These are phyloP conservation scores for Typhlomys cinereus DNA, from an alignment of 2,113 vertebrate species.

Conservation along the genomic window DNA sequence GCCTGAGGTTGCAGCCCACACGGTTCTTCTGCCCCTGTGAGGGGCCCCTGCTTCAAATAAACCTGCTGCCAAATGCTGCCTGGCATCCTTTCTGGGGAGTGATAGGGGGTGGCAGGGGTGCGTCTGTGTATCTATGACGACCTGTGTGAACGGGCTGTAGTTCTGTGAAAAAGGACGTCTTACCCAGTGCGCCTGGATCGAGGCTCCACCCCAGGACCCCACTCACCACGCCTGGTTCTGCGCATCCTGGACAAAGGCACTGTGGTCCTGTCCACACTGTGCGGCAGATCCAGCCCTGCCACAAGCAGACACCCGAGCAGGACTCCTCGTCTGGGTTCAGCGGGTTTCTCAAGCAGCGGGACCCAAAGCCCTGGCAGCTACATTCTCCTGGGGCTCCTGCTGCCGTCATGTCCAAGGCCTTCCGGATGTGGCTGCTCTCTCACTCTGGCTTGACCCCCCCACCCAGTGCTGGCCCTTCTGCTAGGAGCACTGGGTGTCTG, in stretches of 20 bases:
- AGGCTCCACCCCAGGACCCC: neutral
- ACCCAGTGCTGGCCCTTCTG: too few species aligned
- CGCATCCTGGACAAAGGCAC: neutral
- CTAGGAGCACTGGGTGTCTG: rapidly evolving
- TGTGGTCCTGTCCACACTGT: neutral
- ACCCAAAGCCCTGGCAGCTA: rapidly evolving
- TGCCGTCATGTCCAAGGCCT: neutral
- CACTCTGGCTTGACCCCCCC: rapidly evolving
- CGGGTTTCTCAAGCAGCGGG: neutral
- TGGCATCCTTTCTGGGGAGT: neutral
- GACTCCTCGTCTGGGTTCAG: neutral
- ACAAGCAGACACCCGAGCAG: neutral
- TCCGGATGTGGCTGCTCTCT: neutral
- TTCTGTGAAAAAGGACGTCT: neutral
- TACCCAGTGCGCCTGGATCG: neutral
- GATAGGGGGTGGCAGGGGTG: neutral
- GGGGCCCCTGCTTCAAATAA: neutral
- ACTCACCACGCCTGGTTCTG: too few species aligned
- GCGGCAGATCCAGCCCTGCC: neutral
- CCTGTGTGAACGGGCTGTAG: neutral
- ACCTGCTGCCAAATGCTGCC: neutral
- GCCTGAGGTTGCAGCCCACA: neutral
- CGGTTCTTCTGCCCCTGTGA: neutral
- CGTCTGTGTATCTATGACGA: too few species aligned
- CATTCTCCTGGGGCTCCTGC: neutral